Base-by-base conservation (phyloP, 2,797 vertebrate genomes). In the Serranus cabrilla region DNA sequence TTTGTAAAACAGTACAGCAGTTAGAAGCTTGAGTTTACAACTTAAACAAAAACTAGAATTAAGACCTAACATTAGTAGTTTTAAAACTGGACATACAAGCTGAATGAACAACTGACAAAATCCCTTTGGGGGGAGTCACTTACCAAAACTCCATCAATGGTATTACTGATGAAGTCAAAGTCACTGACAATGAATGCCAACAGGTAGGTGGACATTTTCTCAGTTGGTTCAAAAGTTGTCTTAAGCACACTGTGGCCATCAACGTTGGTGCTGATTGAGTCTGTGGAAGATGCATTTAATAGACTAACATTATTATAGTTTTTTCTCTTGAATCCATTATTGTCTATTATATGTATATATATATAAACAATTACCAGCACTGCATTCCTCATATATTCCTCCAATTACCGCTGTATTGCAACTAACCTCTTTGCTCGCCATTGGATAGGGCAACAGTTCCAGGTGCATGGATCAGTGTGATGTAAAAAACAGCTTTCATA, bases 171-270 rank as follows among this genome's bases (percentile, higher is more conserved):
- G 0, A 0, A 0, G 0, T 0, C 0, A 21, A 94, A 99, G 73
- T 97, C 92, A 47, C 96, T 95, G 92, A 99, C 95, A 0, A 99
- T 97, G 87, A 96, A 99, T 1, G 97, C 98, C 90, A 99, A 76
- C 74, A 99, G 90, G 86, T 99, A 99, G 0, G 97, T 99, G 37
- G 98, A 99, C 98, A 99, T 99, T 71, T 43, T 95, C 68, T 90
- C 85, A 0, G 98, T 98, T 64, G 86, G 64, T 0, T 92, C 0
- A 45, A 98, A 99, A 1, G 63, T 42, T 0, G 96, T 97, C 76
- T 60, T 0, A 0, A 0, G 78, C 81, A 96, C 80, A 0, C 0
- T 0, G 0, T 4, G 0, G 0, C 13, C 77, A 0, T 25, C 0
- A 0, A 85, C n/a, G 0, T 0, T 0, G 2, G 58, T 0, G 0